Conservation (phyloP, 2,888 invertebrate species). For the Amphipoea oculea region DNA sequence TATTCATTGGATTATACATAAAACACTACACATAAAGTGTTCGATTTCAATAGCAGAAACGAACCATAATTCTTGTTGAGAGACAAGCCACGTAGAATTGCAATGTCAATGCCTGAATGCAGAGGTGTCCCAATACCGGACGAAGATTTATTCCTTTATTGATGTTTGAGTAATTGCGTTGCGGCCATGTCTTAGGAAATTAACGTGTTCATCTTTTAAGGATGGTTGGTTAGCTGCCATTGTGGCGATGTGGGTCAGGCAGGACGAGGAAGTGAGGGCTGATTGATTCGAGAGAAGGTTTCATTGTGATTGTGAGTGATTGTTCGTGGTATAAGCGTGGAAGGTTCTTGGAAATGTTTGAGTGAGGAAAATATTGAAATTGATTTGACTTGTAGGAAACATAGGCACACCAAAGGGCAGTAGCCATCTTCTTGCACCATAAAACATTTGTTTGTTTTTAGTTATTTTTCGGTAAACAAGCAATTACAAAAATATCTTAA, state of each 20-base stretch:
- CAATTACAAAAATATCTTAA: neutral
- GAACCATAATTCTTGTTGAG: conserved; percentile 65
- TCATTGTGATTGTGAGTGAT: conserved; percentile 40
- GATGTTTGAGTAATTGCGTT: conserved; percentile 66
- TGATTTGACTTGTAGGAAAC: neutral
- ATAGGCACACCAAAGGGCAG: neutral
- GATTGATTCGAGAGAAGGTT: conserved; percentile 50
- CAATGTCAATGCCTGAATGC: conserved; percentile 69
- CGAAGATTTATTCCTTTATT: conserved; percentile 71
- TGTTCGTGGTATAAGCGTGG: neutral
- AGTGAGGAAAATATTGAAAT: neutral
- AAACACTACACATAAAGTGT: conserved; percentile 57
- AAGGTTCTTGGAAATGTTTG: neutral
- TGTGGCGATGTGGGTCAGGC: conserved; percentile 49
- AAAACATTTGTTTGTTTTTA: neutral
- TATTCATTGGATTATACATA: conserved; percentile 57
- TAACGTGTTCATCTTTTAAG: conserved; percentile 64
- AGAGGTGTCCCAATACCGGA: conserved; percentile 61
- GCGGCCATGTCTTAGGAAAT: conserved; percentile 45
- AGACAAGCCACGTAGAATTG: conserved; percentile 68
- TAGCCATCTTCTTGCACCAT: neutral
- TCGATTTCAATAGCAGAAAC: conserved; percentile 58
- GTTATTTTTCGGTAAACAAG: neutral
- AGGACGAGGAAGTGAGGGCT: conserved; percentile 46
- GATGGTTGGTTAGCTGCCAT: conserved; percentile 54